Evolutionary conservation across 2,888 invertebrate species (phyloP).

Genomic region (Chironomus riparius): DNA sequence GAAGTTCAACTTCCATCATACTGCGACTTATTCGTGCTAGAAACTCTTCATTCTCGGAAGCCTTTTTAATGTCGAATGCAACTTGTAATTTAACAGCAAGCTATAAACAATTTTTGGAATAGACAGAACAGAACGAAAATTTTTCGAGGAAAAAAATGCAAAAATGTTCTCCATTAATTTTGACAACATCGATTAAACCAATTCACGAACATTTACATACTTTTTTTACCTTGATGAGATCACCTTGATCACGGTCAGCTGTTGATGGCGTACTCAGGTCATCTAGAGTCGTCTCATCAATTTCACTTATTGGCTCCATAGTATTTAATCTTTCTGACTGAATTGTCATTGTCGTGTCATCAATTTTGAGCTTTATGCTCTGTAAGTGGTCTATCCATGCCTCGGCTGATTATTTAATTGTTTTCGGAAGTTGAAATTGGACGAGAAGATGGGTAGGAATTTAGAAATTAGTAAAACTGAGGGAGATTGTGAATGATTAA

Average conservation of each 20-base stretch:
- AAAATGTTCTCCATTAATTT: constrained; percentile 12
- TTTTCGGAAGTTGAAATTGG: not conserved
- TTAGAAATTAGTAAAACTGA: no score
- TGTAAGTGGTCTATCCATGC: constrained; percentile 41
- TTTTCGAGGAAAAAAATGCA: not conserved
- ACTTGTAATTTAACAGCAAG: constrained; percentile 38
- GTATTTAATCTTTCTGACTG: not conserved
- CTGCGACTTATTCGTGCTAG: constrained; percentile 40
- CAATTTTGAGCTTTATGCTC: not conserved
- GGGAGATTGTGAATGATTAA: no score
- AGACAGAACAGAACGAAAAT: not conserved
- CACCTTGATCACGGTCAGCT: not conserved
- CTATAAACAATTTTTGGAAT: constrained; percentile 30
- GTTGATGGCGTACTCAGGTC: not conserved
- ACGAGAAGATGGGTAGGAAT: not conserved
- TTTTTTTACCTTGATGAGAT: constrained; percentile 23
- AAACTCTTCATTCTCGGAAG: constrained; percentile 41
- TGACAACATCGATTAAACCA: constrained; percentile 11
- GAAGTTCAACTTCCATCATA: constrained; percentile 34
- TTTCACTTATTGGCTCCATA: constrained; percentile 18
- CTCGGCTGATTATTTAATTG: constrained; percentile 31
- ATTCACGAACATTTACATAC: constrained; percentile 16
- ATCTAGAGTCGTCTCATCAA: not conserved
- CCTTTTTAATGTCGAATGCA: constrained; percentile 37
- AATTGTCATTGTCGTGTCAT: not conserved